A percentile compares a stretch with the other conserved stretches of the same genome.
These are phyloP conservation scores for Loripinus fragilis DNA, from an alignment of 2,888 invertebrate species.

Conservation along the genomic window DNA sequence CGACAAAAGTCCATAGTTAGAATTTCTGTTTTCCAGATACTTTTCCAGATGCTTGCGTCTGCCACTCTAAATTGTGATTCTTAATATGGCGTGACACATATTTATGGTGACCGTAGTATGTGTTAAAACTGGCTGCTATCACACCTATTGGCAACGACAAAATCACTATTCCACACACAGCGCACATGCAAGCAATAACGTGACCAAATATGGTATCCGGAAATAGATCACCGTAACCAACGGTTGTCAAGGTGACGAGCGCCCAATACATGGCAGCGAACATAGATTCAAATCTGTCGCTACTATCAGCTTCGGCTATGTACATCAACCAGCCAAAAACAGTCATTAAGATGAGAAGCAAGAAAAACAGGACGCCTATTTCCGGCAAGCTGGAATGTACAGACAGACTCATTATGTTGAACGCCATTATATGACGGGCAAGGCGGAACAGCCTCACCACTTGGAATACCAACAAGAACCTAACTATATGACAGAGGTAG, in stretches of 20 bases:
- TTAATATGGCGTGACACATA: not conserved
- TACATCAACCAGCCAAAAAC: conserved; percentile 38
- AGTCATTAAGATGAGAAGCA: conserved; percentile 24
- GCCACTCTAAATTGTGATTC: not conserved
- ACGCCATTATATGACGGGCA: conserved; percentile 22
- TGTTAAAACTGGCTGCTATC: conserved; percentile 38
- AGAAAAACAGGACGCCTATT: not conserved
- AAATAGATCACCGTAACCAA: conserved; percentile 37
- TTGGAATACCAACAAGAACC: conserved; percentile 14
- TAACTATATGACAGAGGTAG: not conserved
- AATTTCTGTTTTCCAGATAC: too few species aligned
- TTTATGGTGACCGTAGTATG: conserved; percentile 25
- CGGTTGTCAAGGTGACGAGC: conserved; percentile 35
- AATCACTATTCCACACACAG: conserved; percentile 33
- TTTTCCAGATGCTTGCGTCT: too few species aligned
- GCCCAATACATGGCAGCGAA: conserved; percentile 42
- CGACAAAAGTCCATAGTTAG: too few species aligned
- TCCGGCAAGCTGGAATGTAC: conserved; percentile 15
- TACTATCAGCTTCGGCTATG: conserved; percentile 13
- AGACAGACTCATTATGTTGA: conserved; percentile 28
- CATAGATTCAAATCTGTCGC: conserved; percentile 4
- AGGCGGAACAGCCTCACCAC: conserved; percentile 24
- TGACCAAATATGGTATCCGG: conserved; percentile 32
- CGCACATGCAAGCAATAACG: conserved; percentile 33
- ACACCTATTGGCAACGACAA: conserved; percentile 36